Conservation (phyloP, 2,797 vertebrate genomes). For the Dendrocincla fuliginosa region DNA sequence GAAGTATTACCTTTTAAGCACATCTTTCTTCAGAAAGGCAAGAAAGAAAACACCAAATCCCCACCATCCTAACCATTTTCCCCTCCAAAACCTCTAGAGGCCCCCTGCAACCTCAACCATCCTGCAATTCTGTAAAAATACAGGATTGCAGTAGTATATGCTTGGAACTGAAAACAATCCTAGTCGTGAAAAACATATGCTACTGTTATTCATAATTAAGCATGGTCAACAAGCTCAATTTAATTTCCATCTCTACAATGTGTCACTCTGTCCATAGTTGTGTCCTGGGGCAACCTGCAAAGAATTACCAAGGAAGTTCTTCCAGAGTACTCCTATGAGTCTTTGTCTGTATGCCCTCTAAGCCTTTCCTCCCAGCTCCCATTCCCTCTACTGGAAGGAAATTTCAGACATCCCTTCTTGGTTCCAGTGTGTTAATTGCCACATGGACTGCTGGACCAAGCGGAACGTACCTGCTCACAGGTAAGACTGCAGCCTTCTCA, state of each 20-base stretch:
- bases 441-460: background rate
- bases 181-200: background rate
- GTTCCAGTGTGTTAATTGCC: background rate
- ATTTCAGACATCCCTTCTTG: background rate
- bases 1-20: background rate
- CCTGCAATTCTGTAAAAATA: background rate
- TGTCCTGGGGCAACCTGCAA: background rate
- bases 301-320: background rate
- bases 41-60: background rate
- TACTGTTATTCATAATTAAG: background rate
- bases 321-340: background rate
- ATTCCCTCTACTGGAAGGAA: background rate
- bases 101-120: background rate
- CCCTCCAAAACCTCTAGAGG: background rate
- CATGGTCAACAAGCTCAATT: background rate
- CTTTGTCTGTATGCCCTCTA: background rate
- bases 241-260: background rate
- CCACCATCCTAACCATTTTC: background rate
- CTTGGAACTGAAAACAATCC: background rate
- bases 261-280: background rate
- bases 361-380: background rate
- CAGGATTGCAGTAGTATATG: background rate
- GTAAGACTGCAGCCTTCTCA: accelerated
- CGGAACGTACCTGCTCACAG: background rate
- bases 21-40: background rate